Conservation (phyloP, 2,888 invertebrate species). For the Leptogaster cylindrica region DNA sequence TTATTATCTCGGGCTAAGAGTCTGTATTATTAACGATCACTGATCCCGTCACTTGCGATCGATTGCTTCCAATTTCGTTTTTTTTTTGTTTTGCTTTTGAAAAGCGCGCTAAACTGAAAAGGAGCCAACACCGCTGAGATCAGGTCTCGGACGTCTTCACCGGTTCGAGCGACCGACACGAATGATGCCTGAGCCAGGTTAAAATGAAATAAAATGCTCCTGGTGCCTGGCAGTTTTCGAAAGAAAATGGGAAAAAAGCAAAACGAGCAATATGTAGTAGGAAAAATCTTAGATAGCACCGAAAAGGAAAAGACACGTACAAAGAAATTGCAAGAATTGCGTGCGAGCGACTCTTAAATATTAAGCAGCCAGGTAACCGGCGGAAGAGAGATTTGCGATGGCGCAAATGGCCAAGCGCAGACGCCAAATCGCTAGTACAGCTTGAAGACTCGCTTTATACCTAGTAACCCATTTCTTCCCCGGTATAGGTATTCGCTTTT, state of each 20-base stretch:
- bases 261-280: background rate
- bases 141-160: conserved; percentile 5
- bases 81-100: background rate
- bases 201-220: conserved; percentile 6
- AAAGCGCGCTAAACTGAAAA: conserved; percentile 1
- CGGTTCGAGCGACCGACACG: conserved; percentile 2
- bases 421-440: conserved; percentile 27
- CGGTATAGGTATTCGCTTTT: too few relatives aligned
- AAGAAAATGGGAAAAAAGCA: conserved; percentile 3
- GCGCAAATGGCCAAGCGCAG: conserved; percentile 14
- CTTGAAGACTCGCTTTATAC: conserved; percentile 30
- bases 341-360: conserved; percentile 20
- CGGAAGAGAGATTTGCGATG: background rate
- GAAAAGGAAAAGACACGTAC: conserved; percentile 9
- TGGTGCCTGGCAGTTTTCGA: background rate
- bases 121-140: background rate
- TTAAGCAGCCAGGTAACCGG: background rate
- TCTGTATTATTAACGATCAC: too few relatives aligned
- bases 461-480: conserved; percentile 34
- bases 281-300: background rate
- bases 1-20: background rate
- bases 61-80: background rate
- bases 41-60: background rate
- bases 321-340: conserved; percentile 33
- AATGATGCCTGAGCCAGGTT: background rate